Conservation (phyloP, 2,113 vertebrate species). For the Corvus cornix region DNA sequence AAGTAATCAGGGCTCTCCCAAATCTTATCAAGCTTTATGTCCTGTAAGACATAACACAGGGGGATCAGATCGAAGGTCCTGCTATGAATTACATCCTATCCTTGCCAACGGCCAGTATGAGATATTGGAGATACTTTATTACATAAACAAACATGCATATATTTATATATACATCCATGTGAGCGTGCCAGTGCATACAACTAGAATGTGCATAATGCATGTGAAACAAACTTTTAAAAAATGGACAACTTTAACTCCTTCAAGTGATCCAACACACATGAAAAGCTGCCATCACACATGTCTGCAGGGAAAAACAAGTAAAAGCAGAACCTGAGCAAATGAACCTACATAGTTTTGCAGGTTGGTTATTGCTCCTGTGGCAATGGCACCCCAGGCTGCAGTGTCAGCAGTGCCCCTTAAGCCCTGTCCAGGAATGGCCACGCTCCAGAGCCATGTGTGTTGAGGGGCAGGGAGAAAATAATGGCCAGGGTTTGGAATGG, state of each 20-base stretch:
- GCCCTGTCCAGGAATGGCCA: neutral
- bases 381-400: neutral
- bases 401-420: neutral
- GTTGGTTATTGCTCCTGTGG: neutral
- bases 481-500: neutral
- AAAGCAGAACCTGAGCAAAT: neutral
- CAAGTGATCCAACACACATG: rapidly evolving
- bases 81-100: neutral
- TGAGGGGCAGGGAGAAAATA: neutral
- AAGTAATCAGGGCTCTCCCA: neutral
- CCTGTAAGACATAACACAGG: neutral
- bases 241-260: neutral
- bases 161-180: rapidly evolving
- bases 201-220: neutral
- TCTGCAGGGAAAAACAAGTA: neutral
- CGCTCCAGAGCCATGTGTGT: rapidly evolving
- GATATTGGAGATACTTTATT: no score
- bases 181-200: neutral
- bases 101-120: neutral
- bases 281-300: neutral
- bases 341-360: rapidly evolving
- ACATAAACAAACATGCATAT: neutral
- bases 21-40: neutral
- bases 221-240: neutral
- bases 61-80: neutral